Percentiles rank a stretch among this genome's conserved stretches.
Conservation (phyloP, 2,888 invertebrate genomes). For the Eugnorisma glareosa region DNA sequence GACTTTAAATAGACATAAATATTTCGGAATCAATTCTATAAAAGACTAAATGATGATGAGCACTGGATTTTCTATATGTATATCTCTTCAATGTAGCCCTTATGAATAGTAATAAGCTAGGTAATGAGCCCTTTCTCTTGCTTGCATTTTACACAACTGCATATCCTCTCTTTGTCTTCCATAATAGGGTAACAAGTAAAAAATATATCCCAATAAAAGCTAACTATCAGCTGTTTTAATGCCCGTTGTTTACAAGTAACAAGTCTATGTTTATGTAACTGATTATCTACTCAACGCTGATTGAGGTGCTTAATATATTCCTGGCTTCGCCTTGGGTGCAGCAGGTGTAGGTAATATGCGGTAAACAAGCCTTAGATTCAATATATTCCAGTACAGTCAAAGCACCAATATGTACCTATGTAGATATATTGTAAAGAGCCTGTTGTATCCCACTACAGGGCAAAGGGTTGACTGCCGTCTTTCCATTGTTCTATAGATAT, state of each 20-base stretch:
- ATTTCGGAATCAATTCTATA: background rate
- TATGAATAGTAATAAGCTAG: background rate
- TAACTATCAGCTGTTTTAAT: constrained; percentile 41
- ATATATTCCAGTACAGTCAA: constrained; percentile 23
- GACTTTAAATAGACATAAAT: too few species aligned
- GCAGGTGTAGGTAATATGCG: constrained; percentile 53
- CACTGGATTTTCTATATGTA: too few species aligned
- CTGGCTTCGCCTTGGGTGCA: constrained; percentile 41
- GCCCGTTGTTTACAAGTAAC: constrained; percentile 35
- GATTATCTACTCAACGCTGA: constrained; percentile 56
- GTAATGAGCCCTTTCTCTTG: background rate
- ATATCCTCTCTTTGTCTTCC: background rate
- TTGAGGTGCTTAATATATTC: constrained; percentile 58
- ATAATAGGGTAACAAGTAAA: constrained; percentile 2
- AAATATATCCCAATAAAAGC: background rate
- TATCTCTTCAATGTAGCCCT: background rate
- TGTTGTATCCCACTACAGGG: too few species aligned
- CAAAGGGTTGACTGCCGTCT: too few species aligned
- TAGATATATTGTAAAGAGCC: too few species aligned
- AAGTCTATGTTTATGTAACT: constrained; percentile 40
- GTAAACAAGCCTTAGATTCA: constrained; percentile 33
- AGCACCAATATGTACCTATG: too few species aligned
- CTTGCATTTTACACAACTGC: background rate
- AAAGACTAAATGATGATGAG: background rate
- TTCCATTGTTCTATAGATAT: too few species aligned